Evolutionary conservation across 2,113 vertebrate species (phyloP).

Genomic region (Dicerorhinus sumatrensis): DNA sequence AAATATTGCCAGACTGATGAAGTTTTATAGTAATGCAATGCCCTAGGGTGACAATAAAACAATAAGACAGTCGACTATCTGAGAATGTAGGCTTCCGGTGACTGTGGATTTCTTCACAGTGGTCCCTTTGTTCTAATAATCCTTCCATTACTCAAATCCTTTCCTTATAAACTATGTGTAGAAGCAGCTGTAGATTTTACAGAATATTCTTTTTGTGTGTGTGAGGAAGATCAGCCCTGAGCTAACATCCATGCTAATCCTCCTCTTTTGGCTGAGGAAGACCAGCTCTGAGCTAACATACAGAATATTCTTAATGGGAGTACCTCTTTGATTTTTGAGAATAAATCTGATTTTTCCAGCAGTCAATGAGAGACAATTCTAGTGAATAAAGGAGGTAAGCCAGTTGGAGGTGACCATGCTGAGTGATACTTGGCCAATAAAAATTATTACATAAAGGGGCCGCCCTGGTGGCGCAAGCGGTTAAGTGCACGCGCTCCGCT

Average conservation of each 20-base stretch:
- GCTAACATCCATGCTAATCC: no score
- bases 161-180: background rate
- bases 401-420: background rate
- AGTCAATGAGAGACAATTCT: constrained; percentile 5
- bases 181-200: background rate
- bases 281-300: background rate
- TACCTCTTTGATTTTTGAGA: constrained; percentile 48
- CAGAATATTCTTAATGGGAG: background rate
- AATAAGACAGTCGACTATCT: background rate
- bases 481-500: no score
- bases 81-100: background rate
- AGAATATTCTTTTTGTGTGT: background rate
- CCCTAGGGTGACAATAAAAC: background rate
- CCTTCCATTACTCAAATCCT: background rate
- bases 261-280: no score
- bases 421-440: background rate
- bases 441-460: background rate
- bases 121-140: background rate
- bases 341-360: constrained; percentile 32
- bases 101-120: background rate
- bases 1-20: background rate
- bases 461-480: no score
- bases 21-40: background rate
- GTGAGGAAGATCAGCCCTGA: no score
- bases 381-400: background rate